Conservation (phyloP, 2,797 vertebrate species). For the Lophotriccus pileatus region DNA sequence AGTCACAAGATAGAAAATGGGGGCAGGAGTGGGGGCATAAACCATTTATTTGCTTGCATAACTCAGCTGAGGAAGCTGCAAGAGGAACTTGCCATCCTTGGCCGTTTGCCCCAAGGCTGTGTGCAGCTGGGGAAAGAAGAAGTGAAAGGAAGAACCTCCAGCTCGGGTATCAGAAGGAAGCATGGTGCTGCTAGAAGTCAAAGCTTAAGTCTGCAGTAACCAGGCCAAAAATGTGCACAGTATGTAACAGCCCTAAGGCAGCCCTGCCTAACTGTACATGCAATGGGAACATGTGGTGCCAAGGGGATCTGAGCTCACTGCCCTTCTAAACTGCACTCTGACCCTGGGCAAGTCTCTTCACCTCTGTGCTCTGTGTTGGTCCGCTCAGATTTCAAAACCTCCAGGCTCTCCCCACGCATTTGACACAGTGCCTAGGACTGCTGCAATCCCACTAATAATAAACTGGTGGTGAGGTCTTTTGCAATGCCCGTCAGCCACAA, state of each 20-base stretch:
- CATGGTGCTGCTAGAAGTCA: neutral
- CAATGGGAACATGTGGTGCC: neutral
- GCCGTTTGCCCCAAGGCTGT: neutral
- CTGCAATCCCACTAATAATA: neutral
- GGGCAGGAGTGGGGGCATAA: neutral
- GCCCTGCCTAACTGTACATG: neutral
- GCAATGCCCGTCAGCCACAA: fast-evolving
- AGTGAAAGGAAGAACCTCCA: conserved; percentile 16
- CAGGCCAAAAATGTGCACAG: neutral
- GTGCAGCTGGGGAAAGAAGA: conserved; percentile 29
- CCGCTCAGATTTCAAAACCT: neutral
- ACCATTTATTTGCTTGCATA: neutral
- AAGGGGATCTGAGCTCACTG: neutral
- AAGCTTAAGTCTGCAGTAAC: neutral
- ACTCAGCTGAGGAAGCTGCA: conserved; percentile 17
- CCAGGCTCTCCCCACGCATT: fast-evolving
- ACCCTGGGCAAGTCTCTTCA: neutral
- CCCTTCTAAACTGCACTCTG: neutral
- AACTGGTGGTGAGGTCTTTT: neutral
- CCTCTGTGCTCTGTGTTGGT: neutral
- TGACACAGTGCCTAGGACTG: neutral
- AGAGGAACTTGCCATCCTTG: conserved; percentile 19
- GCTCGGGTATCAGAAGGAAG: neutral
- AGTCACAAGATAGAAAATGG: neutral
- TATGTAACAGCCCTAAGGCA: neutral